Base-by-base conservation (phyloP, 2,888 invertebrate genomes). In the Ectemnius lituratus region DNA sequence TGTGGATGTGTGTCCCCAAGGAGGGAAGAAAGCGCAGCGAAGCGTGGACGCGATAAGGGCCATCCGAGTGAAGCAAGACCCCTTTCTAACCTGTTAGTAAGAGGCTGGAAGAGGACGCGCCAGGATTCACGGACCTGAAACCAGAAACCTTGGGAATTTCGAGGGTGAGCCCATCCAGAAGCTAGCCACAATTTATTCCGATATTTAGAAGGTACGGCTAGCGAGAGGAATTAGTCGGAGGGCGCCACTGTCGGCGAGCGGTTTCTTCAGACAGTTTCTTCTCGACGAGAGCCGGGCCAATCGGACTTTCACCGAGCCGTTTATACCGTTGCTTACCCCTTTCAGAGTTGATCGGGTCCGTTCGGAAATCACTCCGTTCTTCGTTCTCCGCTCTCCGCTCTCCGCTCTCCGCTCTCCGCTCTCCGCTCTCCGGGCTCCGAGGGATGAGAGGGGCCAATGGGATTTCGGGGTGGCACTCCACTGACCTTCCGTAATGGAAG, bases 41-140 rank as follows among this genome's bases (percentile, higher is more conserved):
- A 90, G 90, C 88, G 89, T 82, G 86, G 81, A 88, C 81, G 85
- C 86, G 90, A 90, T 90, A 90, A 90, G 89, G 87, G 87, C 86
- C 86, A 86, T 86, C 85, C 85, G 80, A 84, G 74, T 16, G 14
- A 16, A 37, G 37, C 37, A 37, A 65, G 49, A 60, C 73, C 65
- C 76, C 58, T 61, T 68, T 63, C 71, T 56, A 52, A 62, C 20
- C 64, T 37, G 56, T 37, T 59, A 37, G 37, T 37, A 11, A 37
- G 37, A 37, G 37, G 8, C 11, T 37, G 37, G 14, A 23, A 67
- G 68, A 57, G 62, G 57, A 52, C 58, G 46, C 47, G 57, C 71
- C 28, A 70, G 16, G 65, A 27, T 68, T 75, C 59, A 46, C 23
- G 23, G 23, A 77, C 64, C 72, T 67, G 70, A 6, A 37, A 11